phyloP scores from a whole-genome alignment of 2,113 vertebrate species.

The Lasiurus borealis region DNA sequence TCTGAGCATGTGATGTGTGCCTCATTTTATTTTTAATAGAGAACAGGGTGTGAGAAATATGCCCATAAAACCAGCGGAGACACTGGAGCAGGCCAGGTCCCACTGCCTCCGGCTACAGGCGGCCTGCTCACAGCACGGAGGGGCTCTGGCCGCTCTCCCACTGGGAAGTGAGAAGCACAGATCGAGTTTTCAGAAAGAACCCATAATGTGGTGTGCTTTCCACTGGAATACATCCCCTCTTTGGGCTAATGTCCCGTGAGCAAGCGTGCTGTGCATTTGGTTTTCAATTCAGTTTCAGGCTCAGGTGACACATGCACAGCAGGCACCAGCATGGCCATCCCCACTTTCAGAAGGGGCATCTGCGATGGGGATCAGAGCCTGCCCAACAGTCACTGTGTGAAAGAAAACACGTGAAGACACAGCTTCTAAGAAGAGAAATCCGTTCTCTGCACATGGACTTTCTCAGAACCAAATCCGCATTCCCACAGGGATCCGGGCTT shows the following conservation, averaged over 20 bases:
- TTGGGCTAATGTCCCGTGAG: not conserved
- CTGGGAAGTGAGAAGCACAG: not conserved
- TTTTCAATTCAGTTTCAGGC: not conserved
- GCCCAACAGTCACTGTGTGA: not conserved
- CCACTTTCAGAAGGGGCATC: not conserved
- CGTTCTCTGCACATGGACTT: not conserved
- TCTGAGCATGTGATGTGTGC: constrained; percentile 36
- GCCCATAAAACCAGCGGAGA: constrained; percentile 50
- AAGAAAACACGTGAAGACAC: accelerated
- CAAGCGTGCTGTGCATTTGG: not conserved
- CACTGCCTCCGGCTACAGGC: not conserved
- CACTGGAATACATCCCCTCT: not conserved
- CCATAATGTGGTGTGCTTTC: not conserved
- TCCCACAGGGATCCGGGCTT: not conserved
- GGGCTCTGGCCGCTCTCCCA: not conserved
- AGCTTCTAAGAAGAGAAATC: not conserved
- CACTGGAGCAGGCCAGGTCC: not conserved
- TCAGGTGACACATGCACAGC: not conserved
- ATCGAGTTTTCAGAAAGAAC: not conserved
- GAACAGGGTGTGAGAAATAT: constrained; percentile 65
- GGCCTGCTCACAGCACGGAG: not conserved
- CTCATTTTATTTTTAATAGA: constrained; percentile 70
- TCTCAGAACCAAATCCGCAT: not conserved
- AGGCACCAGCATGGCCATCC: accelerated
- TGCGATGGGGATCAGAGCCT: not conserved